Conservation (phyloP, 2,113 vertebrate species). For the Austrofundulus limnaeus region DNA sequence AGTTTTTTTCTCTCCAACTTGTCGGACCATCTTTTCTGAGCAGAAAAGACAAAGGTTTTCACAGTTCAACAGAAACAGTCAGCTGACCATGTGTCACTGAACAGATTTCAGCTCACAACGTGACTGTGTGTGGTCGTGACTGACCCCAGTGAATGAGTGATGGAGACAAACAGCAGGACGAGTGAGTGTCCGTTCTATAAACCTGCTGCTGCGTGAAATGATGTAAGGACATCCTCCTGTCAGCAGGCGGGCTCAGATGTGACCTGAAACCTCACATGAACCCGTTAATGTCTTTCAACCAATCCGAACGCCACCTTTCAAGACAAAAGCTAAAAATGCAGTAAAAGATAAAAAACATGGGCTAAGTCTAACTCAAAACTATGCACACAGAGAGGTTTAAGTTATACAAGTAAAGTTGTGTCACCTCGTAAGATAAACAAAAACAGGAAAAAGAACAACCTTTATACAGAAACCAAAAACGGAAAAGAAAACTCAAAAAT, state of each 20-base stretch:
- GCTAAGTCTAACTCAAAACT: too few relatives aligned
- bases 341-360: too few relatives aligned
- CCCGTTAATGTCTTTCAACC: neutral
- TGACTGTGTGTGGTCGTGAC: conserved; percentile 20
- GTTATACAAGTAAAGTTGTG: too few relatives aligned
- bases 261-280: neutral
- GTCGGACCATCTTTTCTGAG: too few relatives aligned
- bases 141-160: neutral
- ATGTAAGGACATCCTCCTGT: neutral
- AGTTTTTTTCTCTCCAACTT: too few relatives aligned
- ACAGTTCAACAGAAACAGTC: neutral
- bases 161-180: neutral
- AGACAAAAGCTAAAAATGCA: too few relatives aligned
- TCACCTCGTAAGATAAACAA: too few relatives aligned
- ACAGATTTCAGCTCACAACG: conserved; percentile 15
- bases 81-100: conserved; percentile 18
- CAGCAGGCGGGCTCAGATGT: neutral
- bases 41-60: neutral
- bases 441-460: too few relatives aligned
- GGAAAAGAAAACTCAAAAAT: too few relatives aligned
- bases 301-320: too few relatives aligned
- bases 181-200: neutral
- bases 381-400: too few relatives aligned
- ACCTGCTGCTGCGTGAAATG: conserved; percentile 6
- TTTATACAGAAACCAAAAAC: too few relatives aligned